Evolutionary conservation across 2,888 invertebrate genomes (phyloP).

Genomic region (Drosophila parthenogenetica): DNA sequence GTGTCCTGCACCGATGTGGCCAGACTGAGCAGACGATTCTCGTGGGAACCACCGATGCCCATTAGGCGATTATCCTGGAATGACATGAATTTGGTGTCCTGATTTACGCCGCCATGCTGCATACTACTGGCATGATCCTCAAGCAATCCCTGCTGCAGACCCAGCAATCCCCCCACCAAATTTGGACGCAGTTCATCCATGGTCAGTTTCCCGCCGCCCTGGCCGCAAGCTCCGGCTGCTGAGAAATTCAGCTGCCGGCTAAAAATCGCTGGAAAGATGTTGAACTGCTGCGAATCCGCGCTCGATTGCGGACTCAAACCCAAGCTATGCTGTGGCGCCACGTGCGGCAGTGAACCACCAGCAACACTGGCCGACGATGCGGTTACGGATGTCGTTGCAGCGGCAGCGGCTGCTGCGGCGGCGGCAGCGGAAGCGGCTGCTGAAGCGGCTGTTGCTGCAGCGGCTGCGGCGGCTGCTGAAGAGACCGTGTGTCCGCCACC

Average conservation of each 20-base stretch:
- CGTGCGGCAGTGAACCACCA: constrained; percentile 73
- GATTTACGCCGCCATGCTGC: constrained; percentile 84
- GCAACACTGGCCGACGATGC: constrained; percentile 58
- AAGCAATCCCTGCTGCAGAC: constrained; percentile 91
- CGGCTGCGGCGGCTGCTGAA: constrained; percentile 60
- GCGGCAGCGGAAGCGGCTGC: constrained; percentile 61
- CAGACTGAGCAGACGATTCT: constrained; percentile 84
- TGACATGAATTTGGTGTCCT: constrained; percentile 86
- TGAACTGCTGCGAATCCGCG: constrained; percentile 89
- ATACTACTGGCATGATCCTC: constrained; percentile 90
- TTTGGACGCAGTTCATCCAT: constrained; percentile 95
- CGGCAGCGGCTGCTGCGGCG: constrained; percentile 56
- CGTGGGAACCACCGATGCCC: constrained; percentile 84
- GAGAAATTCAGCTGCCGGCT: constrained; percentile 95
- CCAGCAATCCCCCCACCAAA: constrained; percentile 91
- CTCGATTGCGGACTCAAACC: constrained; percentile 85
- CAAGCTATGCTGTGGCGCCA: constrained; percentile 80
- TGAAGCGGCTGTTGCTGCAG: constrained; percentile 61
- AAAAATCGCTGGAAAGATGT: constrained; percentile 96
- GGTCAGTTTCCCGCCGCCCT: constrained; percentile 88
- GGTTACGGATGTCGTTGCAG: constrained; percentile 56
- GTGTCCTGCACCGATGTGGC: constrained; percentile 86
- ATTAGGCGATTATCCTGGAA: constrained; percentile 85
- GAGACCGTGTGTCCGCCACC: constrained; percentile 62
- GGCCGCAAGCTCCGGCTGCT: constrained; percentile 89